Evolutionary conservation across 2,113 vertebrate genomes (phyloP).

Genomic region (Coryphaenoides rupestris): DNA sequence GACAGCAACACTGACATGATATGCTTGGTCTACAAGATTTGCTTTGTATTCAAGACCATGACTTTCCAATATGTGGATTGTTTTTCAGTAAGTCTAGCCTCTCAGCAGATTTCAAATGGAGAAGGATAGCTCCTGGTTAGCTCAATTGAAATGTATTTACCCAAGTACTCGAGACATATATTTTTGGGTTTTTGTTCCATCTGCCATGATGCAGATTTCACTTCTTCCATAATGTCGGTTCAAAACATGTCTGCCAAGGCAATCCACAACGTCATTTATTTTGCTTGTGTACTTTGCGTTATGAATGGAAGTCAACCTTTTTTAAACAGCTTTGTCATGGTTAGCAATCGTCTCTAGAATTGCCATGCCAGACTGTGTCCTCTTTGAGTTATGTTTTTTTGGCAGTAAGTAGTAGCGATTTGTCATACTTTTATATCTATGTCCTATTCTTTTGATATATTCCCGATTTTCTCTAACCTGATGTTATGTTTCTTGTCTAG

Average conservation of each 20-base stretch:
- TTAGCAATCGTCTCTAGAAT: not conserved
- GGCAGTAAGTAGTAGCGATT: too few species aligned
- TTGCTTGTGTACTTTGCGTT: conserved; percentile 5
- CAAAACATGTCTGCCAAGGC: not conserved
- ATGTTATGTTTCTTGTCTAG: too few species aligned
- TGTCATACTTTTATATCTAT: too few species aligned
- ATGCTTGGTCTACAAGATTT: conserved; percentile 3
- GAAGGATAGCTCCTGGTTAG: conserved; percentile 8
- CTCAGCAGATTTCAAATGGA: conserved; percentile 12
- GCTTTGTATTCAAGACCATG: not conserved
- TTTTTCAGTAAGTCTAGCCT: conserved; percentile 3
- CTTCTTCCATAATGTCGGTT: not conserved
- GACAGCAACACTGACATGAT: not conserved
- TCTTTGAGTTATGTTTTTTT: too few species aligned
- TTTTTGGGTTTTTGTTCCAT: conserved; percentile 1
- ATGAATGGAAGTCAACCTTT: not conserved
- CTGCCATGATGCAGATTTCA: conserved; percentile 10
- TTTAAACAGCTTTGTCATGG: not conserved
- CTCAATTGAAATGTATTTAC: conserved; percentile 13
- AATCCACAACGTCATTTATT: conserved; percentile 19
- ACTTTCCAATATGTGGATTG: not conserved
- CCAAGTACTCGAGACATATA: too few species aligned
- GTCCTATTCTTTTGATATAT: too few species aligned
- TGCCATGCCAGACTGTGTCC: not conserved
- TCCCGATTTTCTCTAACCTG: too few species aligned